Evolutionary conservation across 2,113 vertebrate species (phyloP).

Genomic region (Corythoichthys intestinalis): DNA sequence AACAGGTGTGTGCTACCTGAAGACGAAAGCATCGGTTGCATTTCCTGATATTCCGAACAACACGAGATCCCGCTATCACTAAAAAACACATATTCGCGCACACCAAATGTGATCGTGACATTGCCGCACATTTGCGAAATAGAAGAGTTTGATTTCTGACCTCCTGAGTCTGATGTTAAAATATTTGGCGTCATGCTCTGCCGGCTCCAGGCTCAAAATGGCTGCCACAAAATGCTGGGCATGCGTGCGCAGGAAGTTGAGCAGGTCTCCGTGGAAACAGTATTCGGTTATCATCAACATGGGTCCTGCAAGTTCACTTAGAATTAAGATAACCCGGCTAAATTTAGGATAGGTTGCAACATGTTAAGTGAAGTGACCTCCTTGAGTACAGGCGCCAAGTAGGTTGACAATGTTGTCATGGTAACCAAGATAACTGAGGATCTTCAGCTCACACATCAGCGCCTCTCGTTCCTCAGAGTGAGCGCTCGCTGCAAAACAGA

Average conservation of each 20-base stretch:
- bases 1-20: conserved; percentile 16
- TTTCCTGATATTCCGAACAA: conserved; percentile 81
- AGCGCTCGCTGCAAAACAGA: conserved; percentile 77
- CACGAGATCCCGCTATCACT: conserved; percentile 84
- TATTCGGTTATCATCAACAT: conserved; percentile 96
- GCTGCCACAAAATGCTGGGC: conserved; percentile 77
- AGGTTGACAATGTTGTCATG: conserved; percentile 95
- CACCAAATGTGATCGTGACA: no score
- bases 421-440: conserved; percentile 92
- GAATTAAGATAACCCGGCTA: no score
- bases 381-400: conserved; percentile 88
- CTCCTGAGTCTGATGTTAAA: conserved; percentile 53
- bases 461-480: conserved; percentile 89
- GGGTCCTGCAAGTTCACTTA: conserved; percentile 73
- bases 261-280: conserved; percentile 89
- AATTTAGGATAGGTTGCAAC: no score
- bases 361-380: conserved; percentile 70
- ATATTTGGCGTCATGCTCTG: conserved; percentile 66
- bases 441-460: conserved; percentile 96
- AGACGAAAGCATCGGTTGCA: conserved; percentile 67
- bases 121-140: fast-evolving
- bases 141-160: conserved; percentile 7
- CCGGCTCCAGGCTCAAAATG: conserved; percentile 63
- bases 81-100: conserved; percentile 8
- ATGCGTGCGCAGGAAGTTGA: conserved; percentile 86